Evolutionary conservation across 92 coral and sea anemone species (phyloP).

Genomic region (Porites evermanni): DNA sequence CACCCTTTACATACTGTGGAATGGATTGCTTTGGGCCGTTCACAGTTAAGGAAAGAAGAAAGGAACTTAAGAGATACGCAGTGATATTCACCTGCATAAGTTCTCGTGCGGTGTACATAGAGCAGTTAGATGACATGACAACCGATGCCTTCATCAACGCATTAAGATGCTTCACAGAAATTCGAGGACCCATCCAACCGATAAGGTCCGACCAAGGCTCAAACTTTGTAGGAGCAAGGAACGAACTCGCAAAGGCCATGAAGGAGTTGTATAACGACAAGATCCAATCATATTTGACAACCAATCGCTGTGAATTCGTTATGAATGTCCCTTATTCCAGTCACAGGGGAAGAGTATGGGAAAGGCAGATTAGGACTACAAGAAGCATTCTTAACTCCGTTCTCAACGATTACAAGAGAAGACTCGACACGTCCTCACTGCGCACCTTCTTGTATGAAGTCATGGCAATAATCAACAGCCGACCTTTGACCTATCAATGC

Average conservation of each 20-base stretch:
- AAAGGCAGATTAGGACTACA: conserved; percentile 24
- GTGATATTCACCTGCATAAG: conserved; percentile 27
- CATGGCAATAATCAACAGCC: too few species aligned
- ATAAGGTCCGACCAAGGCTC: conserved; percentile 53
- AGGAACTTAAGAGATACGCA: conserved; percentile 31
- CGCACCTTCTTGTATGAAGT: conserved; percentile 13
- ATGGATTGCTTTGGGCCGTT: conserved; percentile 50
- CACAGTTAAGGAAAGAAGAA: conserved; percentile 17
- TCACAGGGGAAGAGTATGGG: conserved; percentile 40
- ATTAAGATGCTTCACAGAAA: conserved; percentile 12
- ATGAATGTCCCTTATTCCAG: conserved; percentile 15
- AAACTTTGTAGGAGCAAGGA: conserved; percentile 46
- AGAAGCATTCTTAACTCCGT: conserved; percentile 10
- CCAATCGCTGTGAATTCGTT: conserved; percentile 18
- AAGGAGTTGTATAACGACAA: conserved; percentile 23
- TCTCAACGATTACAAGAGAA: conserved; percentile 7
- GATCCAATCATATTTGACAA: conserved; percentile 15
- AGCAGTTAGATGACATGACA: conserved; percentile 21
- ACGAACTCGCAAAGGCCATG: conserved; percentile 25
- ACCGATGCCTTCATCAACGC: conserved; percentile 50
- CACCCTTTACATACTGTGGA: conserved; percentile 43
- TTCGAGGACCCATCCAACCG: conserved; percentile 37
- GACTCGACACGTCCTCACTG: conserved; percentile 10
- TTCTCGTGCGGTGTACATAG: conserved; percentile 39
- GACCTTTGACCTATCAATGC: too few species aligned